Conservation (phyloP, 2,113 vertebrate species). For the Polypterus bichir region DNA sequence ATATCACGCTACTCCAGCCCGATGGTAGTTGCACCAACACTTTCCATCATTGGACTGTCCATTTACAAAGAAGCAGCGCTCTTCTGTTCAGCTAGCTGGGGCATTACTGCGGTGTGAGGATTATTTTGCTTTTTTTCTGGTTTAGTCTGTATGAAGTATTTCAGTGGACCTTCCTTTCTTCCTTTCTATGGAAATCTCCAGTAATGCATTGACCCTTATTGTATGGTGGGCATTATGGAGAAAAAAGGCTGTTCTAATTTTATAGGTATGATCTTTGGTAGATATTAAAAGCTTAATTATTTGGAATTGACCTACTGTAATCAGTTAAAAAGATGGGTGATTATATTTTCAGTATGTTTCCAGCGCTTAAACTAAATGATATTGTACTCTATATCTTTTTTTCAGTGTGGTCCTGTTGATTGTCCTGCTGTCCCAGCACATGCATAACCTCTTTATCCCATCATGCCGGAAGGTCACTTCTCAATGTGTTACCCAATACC, state of each 20-base stretch:
- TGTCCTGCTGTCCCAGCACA: conserved; percentile 59
- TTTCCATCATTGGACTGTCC: conserved; percentile 63
- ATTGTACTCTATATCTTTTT: conserved; percentile 5
- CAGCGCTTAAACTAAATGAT: too few relatives aligned
- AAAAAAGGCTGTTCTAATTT: too few relatives aligned
- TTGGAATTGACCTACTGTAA: too few relatives aligned
- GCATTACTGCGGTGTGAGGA: conserved; percentile 56
- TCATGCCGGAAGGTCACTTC: conserved; percentile 10
- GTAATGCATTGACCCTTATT: background rate
- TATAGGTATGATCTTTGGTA: too few relatives aligned
- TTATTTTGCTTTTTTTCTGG: background rate
- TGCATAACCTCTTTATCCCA: conserved; percentile 41
- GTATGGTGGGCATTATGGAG: too few relatives aligned
- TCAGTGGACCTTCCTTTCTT: background rate
- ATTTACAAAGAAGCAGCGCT: conserved; percentile 60
- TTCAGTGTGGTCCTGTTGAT: conserved; percentile 52
- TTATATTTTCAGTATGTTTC: too few relatives aligned
- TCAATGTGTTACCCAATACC: conserved; percentile 9
- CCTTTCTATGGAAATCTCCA: background rate
- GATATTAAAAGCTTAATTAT: too few relatives aligned
- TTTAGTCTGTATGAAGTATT: background rate
- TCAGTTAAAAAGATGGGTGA: too few relatives aligned
- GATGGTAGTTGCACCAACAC: conserved; percentile 62
- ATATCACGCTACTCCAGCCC: conserved; percentile 45
- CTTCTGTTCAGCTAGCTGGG: conserved; percentile 66